Evolutionary conservation across 2,797 vertebrate genomes (phyloP).

Genomic region (Lepus townsendii): DNA sequence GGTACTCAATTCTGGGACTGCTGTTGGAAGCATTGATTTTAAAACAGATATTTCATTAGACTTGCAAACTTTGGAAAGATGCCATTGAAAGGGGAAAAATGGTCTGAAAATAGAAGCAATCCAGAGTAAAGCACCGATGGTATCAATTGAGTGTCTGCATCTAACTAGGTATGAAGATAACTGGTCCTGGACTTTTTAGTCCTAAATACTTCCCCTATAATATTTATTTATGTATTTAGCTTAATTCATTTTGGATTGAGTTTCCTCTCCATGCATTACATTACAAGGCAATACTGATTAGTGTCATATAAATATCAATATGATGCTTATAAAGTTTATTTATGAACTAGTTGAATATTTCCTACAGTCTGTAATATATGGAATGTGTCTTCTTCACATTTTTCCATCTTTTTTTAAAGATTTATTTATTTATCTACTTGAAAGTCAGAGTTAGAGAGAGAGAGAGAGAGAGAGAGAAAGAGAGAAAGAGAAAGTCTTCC

Average conservation of each 20-base stretch:
- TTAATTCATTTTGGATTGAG: conserved; percentile 19
- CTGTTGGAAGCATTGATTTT: not conserved
- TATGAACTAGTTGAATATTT: not conserved
- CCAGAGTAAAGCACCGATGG: not conserved
- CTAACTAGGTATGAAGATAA: not conserved
- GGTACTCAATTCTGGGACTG: not conserved
- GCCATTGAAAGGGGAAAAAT: not conserved
- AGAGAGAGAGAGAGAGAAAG: too few relatives aligned
- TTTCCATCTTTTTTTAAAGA: not conserved
- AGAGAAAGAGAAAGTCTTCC: too few relatives aligned
- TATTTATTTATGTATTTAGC: not conserved
- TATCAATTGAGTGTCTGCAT: not conserved
- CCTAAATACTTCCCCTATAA: not conserved
- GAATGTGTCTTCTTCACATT: not conserved
- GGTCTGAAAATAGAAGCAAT: not conserved
- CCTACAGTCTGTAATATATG: not conserved
- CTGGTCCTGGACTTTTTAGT: not conserved
- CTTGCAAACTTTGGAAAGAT: not conserved
- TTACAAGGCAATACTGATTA: not conserved
- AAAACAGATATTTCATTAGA: not conserved
- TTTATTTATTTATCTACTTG: too few relatives aligned
- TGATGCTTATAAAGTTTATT: not conserved
- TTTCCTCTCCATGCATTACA: not conserved
- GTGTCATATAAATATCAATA: not conserved
- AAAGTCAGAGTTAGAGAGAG: too few relatives aligned